A percentile compares a stretch with the other conserved stretches of the same genome.
phyloP scores from a whole-genome alignment of 2,113 vertebrate species.

The Melanerpes aurifrons region DNA sequence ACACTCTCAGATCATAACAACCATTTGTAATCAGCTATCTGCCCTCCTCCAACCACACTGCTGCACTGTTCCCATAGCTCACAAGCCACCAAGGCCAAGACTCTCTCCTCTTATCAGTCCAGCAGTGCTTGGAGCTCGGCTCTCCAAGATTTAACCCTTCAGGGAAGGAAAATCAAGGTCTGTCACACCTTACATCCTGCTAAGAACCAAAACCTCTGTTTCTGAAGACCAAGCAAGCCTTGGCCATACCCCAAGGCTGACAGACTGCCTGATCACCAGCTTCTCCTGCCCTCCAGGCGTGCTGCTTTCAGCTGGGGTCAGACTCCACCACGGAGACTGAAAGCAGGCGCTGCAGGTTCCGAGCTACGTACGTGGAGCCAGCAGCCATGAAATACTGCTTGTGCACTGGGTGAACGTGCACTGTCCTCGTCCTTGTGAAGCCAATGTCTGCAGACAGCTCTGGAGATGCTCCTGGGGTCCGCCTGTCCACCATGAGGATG shows the following conservation, averaged over 20 bases:
- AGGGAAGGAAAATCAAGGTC: background rate
- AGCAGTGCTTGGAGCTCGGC: no score
- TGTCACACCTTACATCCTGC: background rate
- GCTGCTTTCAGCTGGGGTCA: background rate
- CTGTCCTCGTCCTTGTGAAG: slow-evolving; percentile 72
- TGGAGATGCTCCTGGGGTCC: slow-evolving; percentile 75
- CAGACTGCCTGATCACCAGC: background rate
- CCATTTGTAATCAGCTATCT: no score
- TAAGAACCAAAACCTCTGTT: background rate
- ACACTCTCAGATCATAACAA: no score
- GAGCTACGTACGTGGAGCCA: slow-evolving; percentile 74
- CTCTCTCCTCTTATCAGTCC: no score
- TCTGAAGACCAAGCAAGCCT: background rate
- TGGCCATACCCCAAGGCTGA: rapidly evolving
- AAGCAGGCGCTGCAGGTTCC: no score
- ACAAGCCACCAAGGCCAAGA: no score
- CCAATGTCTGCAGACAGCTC: slow-evolving; percentile 76
- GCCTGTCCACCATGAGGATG: slow-evolving; percentile 82
- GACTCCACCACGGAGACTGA: background rate
- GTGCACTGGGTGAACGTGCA: slow-evolving; percentile 85
- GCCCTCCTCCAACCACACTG: no score
- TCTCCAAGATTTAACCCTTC: no score
- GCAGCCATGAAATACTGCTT: slow-evolving; percentile 86
- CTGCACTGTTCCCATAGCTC: no score
- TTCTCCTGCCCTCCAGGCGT: background rate